Percentiles rank a stretch among this genome's conserved stretches.
phyloP scores from a whole-genome alignment of 2,797 vertebrate species.

The Notamacropus eugenii region DNA sequence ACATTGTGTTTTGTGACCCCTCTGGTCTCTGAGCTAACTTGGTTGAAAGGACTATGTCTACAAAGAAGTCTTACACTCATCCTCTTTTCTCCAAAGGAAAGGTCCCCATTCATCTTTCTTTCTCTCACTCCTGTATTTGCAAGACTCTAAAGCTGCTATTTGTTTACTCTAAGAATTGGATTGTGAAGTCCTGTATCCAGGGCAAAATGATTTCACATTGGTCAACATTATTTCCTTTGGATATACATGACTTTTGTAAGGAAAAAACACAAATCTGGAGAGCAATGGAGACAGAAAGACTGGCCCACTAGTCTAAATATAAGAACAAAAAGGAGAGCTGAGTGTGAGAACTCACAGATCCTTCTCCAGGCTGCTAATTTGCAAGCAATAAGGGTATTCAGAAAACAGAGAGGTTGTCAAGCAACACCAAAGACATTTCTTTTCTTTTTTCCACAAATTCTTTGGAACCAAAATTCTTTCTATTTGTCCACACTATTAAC shows the following conservation, averaged over 20 bases:
- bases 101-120: neutral
- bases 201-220: neutral
- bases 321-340: neutral
- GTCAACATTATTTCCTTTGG: neutral
- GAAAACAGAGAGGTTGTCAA: neutral
- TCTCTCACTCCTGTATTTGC: neutral
- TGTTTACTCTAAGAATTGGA: neutral
- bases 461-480: neutral
- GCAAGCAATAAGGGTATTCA: neutral
- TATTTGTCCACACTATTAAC: neutral
- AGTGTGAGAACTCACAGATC: neutral
- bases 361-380: neutral
- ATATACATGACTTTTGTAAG: neutral
- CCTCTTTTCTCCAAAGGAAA: neutral
- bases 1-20: neutral
- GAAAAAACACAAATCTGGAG: neutral
- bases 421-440: neutral
- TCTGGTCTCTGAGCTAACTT: neutral
- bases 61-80: neutral
- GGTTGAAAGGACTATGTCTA: neutral
- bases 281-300: neutral
- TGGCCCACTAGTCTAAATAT: neutral
- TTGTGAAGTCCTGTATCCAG: neutral
- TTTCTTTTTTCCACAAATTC: neutral
- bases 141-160: neutral